Evolutionary conservation across 64 coral and sea anemone genomes (phyloP).

Genomic region (Montipora efflorescens): DNA sequence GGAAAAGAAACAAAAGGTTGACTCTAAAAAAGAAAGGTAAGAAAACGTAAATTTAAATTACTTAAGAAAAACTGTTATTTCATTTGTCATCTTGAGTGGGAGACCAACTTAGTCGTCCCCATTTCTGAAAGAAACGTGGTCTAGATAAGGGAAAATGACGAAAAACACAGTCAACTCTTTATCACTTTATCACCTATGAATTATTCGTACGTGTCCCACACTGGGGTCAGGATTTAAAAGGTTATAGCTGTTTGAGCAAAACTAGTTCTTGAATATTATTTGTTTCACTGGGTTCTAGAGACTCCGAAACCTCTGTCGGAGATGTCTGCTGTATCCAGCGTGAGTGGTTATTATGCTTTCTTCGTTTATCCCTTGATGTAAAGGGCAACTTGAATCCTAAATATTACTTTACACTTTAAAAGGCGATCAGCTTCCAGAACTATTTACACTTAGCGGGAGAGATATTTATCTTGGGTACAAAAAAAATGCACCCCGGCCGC

Average conservation of each 20-base stretch:
- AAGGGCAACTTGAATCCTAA: background rate
- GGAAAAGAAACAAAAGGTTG: constrained; percentile 47
- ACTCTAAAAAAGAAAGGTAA: constrained; percentile 69
- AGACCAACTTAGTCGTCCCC: too few species aligned
- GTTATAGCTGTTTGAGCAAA: background rate
- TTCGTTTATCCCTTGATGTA: background rate
- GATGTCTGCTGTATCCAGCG: too few species aligned
- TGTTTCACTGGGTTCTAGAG: background rate
- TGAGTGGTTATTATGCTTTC: background rate
- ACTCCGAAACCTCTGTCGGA: too few species aligned
- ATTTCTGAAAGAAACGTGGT: too few species aligned
- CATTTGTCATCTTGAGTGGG: too few species aligned
- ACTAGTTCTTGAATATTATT: background rate
- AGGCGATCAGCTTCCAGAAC: background rate
- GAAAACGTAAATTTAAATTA: background rate
- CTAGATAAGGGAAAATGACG: too few species aligned
- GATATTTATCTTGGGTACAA: background rate
- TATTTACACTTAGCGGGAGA: background rate
- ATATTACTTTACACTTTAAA: background rate
- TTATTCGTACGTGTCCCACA: background rate
- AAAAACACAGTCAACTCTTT: too few species aligned
- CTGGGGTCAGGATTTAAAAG: background rate
- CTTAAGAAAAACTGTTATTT: too few species aligned
- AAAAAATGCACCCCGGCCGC: background rate
- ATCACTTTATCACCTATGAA: too few species aligned